Evolutionary conservation across 2,113 vertebrate species (phyloP), one percentile per base, ranked within the genome.

Genomic region (Phalacrocorax pelagicus): DNA sequence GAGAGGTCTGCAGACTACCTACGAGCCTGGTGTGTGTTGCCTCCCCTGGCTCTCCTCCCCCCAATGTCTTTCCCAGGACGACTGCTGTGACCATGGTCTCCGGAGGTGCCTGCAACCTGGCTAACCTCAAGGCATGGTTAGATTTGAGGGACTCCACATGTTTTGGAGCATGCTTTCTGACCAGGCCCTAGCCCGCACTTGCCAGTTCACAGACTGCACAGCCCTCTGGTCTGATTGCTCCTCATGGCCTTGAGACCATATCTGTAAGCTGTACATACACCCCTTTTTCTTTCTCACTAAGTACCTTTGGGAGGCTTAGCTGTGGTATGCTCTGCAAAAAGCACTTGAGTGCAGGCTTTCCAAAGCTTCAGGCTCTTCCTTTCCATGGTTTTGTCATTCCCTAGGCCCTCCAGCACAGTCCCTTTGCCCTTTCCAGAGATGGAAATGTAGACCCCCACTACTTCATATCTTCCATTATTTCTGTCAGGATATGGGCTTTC

Each of bases 101-200:
- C 86, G 62, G 79, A 54, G 21, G 12, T 44, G 34, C 36, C 65
- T 38, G 6, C 4, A 66, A 32, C 32, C 22, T 11, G 15, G 24
- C 5, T 8, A 20, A 0, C 5, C 32, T 47, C 18, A 36, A 57
- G 58, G 40, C 15, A 23, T 0, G 0, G 10, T 34, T 54, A 20
- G 55, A 9, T 86, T 54, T 32, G 21, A 40, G 0, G 1, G 11
- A 16, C 8, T 54, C 38, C 7, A 7, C 3, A 4, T 34, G 11
- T 27, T 92, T 55, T 62, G 40, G 59, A 40, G 52, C 24, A 12
- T 32, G 42, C 15, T 54, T 86, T 81, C 42, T 67, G 58, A 36
- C 9, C 54, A 59, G 52, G 27, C 8, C 69, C 6, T 36, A 74
- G 46, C 30, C 34, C 15, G 29, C 5, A 10, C 9, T n/a, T 58